Evolutionary conservation across 2,888 invertebrate species (phyloP).

Genomic region (Pseudococcus jackbeardsleyi): DNA sequence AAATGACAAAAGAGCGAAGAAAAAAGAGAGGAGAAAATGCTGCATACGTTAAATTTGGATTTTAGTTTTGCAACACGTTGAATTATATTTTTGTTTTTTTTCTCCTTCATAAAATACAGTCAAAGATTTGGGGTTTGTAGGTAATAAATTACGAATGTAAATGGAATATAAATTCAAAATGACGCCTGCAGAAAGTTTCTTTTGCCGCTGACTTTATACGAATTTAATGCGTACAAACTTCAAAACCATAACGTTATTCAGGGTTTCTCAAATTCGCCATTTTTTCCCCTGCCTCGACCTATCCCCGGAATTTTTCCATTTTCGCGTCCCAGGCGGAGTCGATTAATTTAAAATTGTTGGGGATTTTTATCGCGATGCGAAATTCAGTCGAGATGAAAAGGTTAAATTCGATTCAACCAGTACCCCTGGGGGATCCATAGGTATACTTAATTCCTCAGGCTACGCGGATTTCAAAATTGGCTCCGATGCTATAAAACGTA

Average conservation of each 20-base stretch:
- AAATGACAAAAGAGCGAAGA: slow-evolving; percentile 21
- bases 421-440: not conserved
- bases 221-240: slow-evolving; percentile 60
- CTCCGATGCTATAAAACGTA: slow-evolving; percentile 23
- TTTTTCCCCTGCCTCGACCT: not conserved
- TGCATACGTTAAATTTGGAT: slow-evolving; percentile 54
- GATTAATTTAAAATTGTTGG: not conserved
- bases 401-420: slow-evolving; percentile 7
- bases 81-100: slow-evolving; percentile 54
- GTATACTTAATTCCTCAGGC: not conserved
- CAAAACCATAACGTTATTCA: slow-evolving; percentile 46
- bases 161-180: slow-evolving; percentile 63
- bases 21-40: not conserved
- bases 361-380: not conserved
- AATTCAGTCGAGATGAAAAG: not conserved
- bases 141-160: slow-evolving; percentile 62
- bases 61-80: slow-evolving; percentile 52
- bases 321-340: not conserved
- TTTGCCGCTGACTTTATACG: slow-evolving; percentile 60
- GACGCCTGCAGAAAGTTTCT: slow-evolving; percentile 58
- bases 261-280: slow-evolving; percentile 29
- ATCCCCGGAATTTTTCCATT: not conserved
- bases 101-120: slow-evolving; percentile 39
- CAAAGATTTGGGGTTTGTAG: slow-evolving; percentile 53
- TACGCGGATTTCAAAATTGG: slow-evolving; percentile 20